These are phyloP conservation scores for Pseudococcus viburni DNA, from an alignment of 2,888 invertebrate species.

Conservation along the genomic window DNA sequence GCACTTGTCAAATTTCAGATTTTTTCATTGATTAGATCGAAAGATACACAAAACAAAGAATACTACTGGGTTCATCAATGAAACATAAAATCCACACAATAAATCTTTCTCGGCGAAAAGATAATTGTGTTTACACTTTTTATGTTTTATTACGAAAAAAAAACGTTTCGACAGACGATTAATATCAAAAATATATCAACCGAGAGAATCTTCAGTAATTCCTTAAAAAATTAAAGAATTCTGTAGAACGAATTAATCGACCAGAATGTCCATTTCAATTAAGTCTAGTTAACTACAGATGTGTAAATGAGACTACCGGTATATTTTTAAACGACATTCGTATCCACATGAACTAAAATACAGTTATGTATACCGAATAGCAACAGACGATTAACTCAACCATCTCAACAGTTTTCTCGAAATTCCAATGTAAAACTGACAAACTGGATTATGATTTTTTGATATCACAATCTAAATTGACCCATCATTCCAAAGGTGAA, in stretches of 20 bases:
- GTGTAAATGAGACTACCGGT: constrained; percentile 22
- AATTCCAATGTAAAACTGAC: not conserved
- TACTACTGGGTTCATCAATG: too few relatives aligned
- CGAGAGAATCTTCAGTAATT: not conserved
- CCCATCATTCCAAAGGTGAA: not conserved
- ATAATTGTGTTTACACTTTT: not conserved
- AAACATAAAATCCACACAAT: too few relatives aligned
- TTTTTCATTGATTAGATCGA: too few relatives aligned
- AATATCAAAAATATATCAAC: not conserved
- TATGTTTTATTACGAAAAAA: too few relatives aligned
- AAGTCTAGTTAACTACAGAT: constrained; percentile 1
- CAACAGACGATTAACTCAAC: not conserved
- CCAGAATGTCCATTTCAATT: constrained; percentile 15
- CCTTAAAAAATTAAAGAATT: not conserved
- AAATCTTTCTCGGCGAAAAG: not conserved
- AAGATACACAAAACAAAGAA: too few relatives aligned
- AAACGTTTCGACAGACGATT: not conserved
- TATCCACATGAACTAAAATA: not conserved
- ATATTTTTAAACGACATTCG: constrained; percentile 5
- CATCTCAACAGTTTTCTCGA: not conserved
- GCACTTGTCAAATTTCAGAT: too few relatives aligned
- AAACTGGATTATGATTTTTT: not conserved
- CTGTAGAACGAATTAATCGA: not conserved
- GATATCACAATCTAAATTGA: not conserved
- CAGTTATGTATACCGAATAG: not conserved